Base-by-base conservation (phyloP, 2,888 invertebrate species). In the Drosophila robusta region DNA sequence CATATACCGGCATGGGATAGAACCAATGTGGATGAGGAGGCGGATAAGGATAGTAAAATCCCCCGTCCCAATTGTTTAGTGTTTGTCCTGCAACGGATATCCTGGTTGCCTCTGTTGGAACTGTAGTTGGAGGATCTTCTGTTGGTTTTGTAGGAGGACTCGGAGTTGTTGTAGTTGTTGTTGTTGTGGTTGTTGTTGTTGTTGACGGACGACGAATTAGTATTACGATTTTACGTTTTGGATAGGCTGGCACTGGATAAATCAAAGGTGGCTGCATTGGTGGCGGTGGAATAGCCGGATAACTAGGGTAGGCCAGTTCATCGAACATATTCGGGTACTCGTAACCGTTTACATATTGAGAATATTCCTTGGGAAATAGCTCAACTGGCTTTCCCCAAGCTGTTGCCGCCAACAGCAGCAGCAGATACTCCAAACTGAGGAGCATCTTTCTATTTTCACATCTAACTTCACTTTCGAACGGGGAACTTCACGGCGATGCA, bases 211-310 rank as follows among this genome's bases (percentile, higher is more conserved):
- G 9, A 6, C 1, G 7, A 32, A 32, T 32, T 1, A 34, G 4
- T 11, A 34, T 4, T 0, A 34, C 34, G 1, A 38, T 12, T 7
- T 38, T 14, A 29, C 29, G 32, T 4, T 54, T 34, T 3, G 44
- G 44, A 32, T 44, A 45, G n/a, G 16, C 22, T 8, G 55, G 24
- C 24, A 12, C 14, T 1, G 11, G 34, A 16, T 55, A 55, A 11
- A 12, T 11, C 36, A 24, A 2, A 24, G 14, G 3, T 8, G 16
- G 22, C 1, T 49, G 9, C 8, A 18, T 0, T 1, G n/a, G 32
- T 3, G 12, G 42, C 3, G 12, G 22, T 22, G n/a, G 49, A 22
- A 22, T 4, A 4, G 32, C 12, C 11, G 36, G 22, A 3, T 0
- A 8, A 34, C 34, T 18, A 34, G 18, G n/a, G 5, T 34, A 47